phyloP scores from a whole-genome alignment of 2,797 vertebrate genomes.

The Catamblyrhynchus diadema region DNA sequence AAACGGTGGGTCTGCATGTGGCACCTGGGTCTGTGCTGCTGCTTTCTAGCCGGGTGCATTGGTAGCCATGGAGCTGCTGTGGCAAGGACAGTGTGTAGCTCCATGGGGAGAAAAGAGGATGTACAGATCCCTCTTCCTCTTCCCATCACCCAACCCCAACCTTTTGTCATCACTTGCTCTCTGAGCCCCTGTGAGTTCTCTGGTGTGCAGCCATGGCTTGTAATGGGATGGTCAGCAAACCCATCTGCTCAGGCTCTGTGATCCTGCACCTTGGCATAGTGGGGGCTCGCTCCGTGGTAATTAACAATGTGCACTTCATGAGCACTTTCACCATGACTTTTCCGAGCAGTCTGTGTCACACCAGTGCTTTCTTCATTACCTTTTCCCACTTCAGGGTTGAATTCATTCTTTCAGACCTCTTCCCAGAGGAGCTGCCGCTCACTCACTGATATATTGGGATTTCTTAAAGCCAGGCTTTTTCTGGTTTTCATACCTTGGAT shows the following conservation, averaged over 20 bases:
- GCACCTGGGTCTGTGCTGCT: background rate
- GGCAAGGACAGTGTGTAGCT: background rate
- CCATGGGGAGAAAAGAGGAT: background rate
- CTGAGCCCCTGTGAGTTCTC: background rate
- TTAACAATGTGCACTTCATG: background rate
- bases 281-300: background rate
- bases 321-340: background rate
- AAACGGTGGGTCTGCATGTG: background rate
- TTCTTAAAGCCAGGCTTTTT: constrained; percentile 1
- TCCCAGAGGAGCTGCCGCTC: background rate
- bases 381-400: background rate
- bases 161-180: background rate
- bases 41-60: background rate
- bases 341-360: background rate
- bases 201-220: background rate
- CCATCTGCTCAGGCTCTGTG: background rate
- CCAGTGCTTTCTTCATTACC: background rate
- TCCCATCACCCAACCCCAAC: background rate
- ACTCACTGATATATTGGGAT: background rate
- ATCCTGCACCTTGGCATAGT: background rate
- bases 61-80: background rate
- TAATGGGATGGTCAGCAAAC: background rate
- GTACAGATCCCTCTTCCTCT: background rate
- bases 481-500: constrained; percentile 15
- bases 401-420: background rate